These are phyloP conservation scores for Podarcis raffonei DNA, from an alignment of 2,113 vertebrate species.

Conservation along the genomic window DNA sequence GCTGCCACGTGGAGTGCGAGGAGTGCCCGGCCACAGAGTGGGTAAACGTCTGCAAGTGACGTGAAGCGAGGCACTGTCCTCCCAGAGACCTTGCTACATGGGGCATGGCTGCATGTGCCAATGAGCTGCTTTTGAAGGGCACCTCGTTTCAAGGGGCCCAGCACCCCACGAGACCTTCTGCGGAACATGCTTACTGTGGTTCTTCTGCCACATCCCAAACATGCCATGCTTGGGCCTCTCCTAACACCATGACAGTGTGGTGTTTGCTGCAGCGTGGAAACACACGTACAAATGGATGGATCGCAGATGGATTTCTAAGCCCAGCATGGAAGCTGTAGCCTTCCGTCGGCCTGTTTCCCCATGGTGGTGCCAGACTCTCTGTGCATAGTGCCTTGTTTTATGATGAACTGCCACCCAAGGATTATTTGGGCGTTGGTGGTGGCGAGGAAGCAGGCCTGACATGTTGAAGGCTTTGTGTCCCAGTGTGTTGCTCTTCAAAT, in stretches of 20 bases:
- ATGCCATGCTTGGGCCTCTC: too few species aligned
- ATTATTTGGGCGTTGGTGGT: too few species aligned
- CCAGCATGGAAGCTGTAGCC: background rate
- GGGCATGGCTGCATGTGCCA: background rate
- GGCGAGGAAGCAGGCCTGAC: background rate
- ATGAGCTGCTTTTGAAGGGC: background rate
- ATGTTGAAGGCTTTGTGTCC: background rate
- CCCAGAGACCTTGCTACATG: too few species aligned
- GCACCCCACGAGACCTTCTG: background rate
- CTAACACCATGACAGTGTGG: too few species aligned
- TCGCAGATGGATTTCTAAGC: background rate
- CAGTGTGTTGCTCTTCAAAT: background rate
- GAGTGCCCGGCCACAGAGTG: conserved; percentile 24
- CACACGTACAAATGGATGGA: background rate
- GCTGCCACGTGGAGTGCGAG: conserved; percentile 28
- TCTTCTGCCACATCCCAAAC: background rate
- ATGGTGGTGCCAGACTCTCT: background rate
- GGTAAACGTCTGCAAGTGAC: conserved; percentile 29
- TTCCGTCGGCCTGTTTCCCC: background rate
- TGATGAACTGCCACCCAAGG: background rate
- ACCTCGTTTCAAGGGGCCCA: background rate
- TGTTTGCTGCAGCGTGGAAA: background rate
- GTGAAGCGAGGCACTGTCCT: background rate
- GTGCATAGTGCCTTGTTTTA: background rate
- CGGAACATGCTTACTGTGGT: too few species aligned